Evolutionary conservation across 2,888 invertebrate genomes (phyloP).

Genomic region (Exephanes ischioxanthus): DNA sequence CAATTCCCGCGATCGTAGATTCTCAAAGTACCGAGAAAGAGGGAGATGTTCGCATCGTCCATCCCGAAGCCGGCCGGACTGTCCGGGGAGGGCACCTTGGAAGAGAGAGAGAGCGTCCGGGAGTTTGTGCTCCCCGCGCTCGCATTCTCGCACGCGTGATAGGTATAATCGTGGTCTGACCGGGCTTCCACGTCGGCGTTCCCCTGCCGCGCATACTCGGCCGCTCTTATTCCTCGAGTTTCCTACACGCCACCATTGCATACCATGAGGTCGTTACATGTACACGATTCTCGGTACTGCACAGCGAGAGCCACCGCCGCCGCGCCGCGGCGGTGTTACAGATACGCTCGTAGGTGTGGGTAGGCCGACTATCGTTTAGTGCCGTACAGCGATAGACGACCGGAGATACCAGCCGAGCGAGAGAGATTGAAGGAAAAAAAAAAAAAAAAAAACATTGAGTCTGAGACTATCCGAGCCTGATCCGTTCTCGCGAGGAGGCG

Average conservation of each 20-base stretch:
- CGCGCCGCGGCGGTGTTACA: not conserved
- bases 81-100: not conserved
- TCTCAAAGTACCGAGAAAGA: no score
- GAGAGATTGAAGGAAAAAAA: conserved; percentile 27
- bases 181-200: conserved; percentile 48
- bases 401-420: conserved; percentile 10
- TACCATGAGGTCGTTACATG: conserved; percentile 1
- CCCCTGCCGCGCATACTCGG: not conserved
- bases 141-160: conserved; percentile 52
- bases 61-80: not conserved
- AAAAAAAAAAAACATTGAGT: conserved; percentile 57
- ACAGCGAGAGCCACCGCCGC: not conserved
- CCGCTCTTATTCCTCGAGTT: conserved; percentile 26
- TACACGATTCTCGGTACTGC: not conserved
- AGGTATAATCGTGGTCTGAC: conserved; percentile 47
- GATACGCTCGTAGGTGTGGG: conserved; percentile 9
- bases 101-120: not conserved
- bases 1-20: no score
- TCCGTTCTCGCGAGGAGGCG: conserved; percentile 23
- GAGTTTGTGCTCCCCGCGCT: conserved; percentile 22
- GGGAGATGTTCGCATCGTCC: not conserved
- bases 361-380: conserved; percentile 35
- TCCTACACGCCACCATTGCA: conserved; percentile 13
- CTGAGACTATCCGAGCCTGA: conserved; percentile 68
- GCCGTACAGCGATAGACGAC: conserved; percentile 31